These are phyloP conservation scores for Manis pentadactyla DNA, from an alignment of 2,797 vertebrate genomes.

Conservation along the genomic window DNA sequence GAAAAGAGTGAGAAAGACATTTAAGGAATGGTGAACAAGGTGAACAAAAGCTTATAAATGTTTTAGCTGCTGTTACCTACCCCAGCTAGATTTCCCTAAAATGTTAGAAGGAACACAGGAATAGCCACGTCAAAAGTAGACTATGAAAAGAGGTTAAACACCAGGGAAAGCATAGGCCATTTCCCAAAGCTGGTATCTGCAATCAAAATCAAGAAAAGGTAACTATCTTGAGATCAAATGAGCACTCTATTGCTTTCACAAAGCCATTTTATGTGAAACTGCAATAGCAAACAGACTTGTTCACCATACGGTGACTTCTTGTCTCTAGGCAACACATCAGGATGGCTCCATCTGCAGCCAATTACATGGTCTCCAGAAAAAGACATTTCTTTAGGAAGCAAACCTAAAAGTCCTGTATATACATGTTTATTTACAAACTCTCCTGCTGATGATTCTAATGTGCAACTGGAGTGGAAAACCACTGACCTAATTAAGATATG, in stretches of 20 bases:
- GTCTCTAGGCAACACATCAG: constrained; percentile 69
- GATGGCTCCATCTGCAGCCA: constrained; percentile 59
- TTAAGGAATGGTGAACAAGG: too few relatives aligned
- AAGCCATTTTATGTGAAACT: constrained; percentile 30
- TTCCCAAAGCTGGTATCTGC: too few relatives aligned
- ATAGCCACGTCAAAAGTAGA: too few relatives aligned
- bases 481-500: background rate
- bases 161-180: too few relatives aligned
- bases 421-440: background rate
- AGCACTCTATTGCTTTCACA: background rate
- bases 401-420: background rate
- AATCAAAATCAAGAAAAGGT: background rate
- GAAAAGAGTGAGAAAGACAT: too few relatives aligned
- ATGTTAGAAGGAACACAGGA: too few relatives aligned
- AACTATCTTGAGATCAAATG: constrained; percentile 41
- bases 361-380: constrained; percentile 64
- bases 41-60: too few relatives aligned
- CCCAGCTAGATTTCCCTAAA: too few relatives aligned
- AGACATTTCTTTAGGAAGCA: constrained; percentile 54
- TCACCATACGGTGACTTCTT: constrained; percentile 67
- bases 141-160: too few relatives aligned
- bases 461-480: constrained; percentile 25
- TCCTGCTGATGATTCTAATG: background rate
- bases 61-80: too few relatives aligned
- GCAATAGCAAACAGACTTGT: constrained; percentile 69